Evolutionary conservation across 1,140 invertebrate genomes (phyloP).

Genomic region (Brachionus asplanchnoidis): DNA sequence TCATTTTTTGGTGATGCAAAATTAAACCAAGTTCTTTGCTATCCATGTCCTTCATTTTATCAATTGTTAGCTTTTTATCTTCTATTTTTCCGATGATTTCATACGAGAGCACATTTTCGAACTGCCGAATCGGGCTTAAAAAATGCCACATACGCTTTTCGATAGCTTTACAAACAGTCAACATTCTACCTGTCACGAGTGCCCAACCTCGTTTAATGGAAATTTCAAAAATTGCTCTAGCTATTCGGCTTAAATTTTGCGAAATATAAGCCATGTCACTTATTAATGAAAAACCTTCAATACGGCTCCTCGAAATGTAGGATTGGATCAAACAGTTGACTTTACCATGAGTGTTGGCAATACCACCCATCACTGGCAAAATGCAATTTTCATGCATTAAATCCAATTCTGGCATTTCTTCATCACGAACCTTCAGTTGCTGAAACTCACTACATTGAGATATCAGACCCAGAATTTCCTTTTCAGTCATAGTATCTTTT

Average conservation of each 20-base stretch:
- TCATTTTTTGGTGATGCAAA: conserved; percentile 72
- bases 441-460: conserved; percentile 87
- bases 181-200: conserved; percentile 73
- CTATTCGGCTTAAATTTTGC: conserved; percentile 84
- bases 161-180: conserved; percentile 78
- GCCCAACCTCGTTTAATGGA: conserved; percentile 81
- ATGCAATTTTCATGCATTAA: conserved; percentile 69
- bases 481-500: conserved; percentile 71
- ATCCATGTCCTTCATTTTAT: conserved; percentile 77
- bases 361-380: conserved; percentile 69
- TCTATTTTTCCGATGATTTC: conserved; percentile 80
- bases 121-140: conserved; percentile 79
- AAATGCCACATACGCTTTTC: conserved; percentile 71
- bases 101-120: conserved; percentile 65
- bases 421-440: conserved; percentile 89
- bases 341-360: conserved; percentile 87
- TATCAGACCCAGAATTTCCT: conserved; percentile 79
- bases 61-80: conserved; percentile 66
- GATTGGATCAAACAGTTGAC: conserved; percentile 93
- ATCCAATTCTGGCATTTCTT: conserved; percentile 86
- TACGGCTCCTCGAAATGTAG: conserved; percentile 71
- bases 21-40: conserved; percentile 75
- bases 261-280: conserved; percentile 89
- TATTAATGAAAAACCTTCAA: conserved; percentile 80
- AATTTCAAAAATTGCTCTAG: conserved; percentile 87